A percentile compares a stretch with the other conserved stretches of the same genome.
phyloP scores from a whole-genome alignment of 1,140 invertebrate genomes.

The Periplaneta americana region DNA sequence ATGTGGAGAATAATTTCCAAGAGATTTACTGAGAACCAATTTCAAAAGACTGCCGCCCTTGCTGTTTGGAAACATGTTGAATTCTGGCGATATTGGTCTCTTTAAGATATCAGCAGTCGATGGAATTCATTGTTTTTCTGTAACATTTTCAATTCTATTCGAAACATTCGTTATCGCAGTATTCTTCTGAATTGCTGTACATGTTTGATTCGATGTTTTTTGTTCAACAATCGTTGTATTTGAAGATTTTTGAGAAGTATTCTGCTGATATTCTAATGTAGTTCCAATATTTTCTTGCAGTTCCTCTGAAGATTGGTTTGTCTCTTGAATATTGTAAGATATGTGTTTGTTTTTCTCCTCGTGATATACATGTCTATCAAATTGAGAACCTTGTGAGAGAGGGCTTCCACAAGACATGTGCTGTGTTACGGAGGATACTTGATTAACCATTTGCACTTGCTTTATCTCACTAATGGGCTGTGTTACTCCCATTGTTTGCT shows the following conservation, averaged over 20 bases:
- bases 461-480: too few species aligned
- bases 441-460: not conserved
- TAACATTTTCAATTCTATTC: not conserved
- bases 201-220: too few species aligned
- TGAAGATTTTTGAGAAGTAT: not conserved
- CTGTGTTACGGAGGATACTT: not conserved
- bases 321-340: not conserved
- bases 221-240: too few species aligned
- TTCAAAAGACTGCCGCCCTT: not conserved
- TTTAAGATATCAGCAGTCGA: not conserved
- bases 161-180: too few species aligned
- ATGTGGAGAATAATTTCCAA: not conserved
- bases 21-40: not conserved
- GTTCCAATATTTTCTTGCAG: not conserved
- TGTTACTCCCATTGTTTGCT: not conserved
- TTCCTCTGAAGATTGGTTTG: not conserved
- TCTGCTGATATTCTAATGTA: not conserved
- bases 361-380: too few species aligned
- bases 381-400: too few species aligned
- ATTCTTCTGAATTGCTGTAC: not conserved
- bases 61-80: not conserved
- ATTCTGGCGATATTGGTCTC: not conserved
- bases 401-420: not conserved
- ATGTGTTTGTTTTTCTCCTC: not conserved
- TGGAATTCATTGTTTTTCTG: not conserved